phyloP scores from a whole-genome alignment of 1,140 invertebrate species.

The Drosophila tropicalis region DNA sequence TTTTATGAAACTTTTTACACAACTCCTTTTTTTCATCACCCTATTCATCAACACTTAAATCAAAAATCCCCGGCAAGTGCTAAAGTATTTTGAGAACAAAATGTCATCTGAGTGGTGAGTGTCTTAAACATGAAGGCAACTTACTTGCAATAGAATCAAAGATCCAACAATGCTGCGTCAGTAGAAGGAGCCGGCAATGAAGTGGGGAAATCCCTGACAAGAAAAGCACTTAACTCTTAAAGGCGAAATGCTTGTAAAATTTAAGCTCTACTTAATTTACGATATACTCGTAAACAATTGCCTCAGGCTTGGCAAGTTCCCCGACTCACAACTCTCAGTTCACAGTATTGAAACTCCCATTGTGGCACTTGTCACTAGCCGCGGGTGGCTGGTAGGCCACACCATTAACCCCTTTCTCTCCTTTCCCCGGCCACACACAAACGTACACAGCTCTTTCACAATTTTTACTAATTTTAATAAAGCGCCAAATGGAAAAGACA shows the following conservation, averaged over 20 bases:
- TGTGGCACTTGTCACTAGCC: slow-evolving; percentile 64
- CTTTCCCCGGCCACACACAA: not conserved
- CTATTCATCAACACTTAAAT: not conserved
- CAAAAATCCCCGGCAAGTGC: slow-evolving; percentile 11
- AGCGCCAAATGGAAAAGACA: slow-evolving; percentile 55
- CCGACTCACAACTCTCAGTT: not conserved
- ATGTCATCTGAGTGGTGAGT: slow-evolving; percentile 56
- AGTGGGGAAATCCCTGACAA: slow-evolving; percentile 33
- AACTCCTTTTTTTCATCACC: not conserved
- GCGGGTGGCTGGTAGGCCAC: slow-evolving; percentile 22
- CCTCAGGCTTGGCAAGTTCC: slow-evolving; percentile 42
- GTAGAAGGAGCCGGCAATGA: not conserved
- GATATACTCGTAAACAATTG: slow-evolving; percentile 80
- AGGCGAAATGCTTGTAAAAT: slow-evolving; percentile 80
- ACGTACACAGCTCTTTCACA: slow-evolving; percentile 23
- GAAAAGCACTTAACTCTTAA: slow-evolving; percentile 81
- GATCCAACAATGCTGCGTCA: slow-evolving; percentile 4
- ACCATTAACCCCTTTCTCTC: not conserved
- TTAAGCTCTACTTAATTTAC: slow-evolving; percentile 80
- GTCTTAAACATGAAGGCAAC: slow-evolving; percentile 49
- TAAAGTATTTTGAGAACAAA: slow-evolving; percentile 28
- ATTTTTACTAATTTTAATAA: slow-evolving; percentile 81
- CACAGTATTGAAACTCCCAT: slow-evolving; percentile 15
- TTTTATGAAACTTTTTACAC: not conserved
- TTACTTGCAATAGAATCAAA: slow-evolving; percentile 54